These are phyloP conservation scores for Pseudopipra pipra DNA, from an alignment of 2,113 vertebrate species.

Conservation along the genomic window DNA sequence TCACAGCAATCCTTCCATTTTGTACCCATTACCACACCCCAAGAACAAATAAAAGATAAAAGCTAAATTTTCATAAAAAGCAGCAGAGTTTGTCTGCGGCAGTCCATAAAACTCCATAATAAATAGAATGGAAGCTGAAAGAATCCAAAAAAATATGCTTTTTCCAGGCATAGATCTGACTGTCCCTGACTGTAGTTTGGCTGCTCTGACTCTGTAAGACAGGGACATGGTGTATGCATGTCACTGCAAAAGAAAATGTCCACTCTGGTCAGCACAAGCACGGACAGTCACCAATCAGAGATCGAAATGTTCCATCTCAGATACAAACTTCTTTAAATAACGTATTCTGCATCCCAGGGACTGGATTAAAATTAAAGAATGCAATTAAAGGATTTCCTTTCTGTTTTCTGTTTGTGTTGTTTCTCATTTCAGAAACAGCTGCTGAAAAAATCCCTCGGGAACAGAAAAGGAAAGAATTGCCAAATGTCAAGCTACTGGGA, in stretches of 20 bases:
- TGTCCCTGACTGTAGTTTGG: background rate
- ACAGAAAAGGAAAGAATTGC: background rate
- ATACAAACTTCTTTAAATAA: background rate
- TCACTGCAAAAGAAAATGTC: background rate
- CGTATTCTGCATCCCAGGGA: background rate
- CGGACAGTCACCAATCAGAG: rapidly evolving
- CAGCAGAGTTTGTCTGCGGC: background rate
- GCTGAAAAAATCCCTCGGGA: background rate
- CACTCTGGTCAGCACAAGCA: background rate
- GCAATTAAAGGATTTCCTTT: background rate
- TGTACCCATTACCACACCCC: background rate
- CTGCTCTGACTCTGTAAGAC: background rate
- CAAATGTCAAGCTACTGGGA: background rate
- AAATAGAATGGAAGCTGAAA: background rate
- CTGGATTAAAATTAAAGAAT: background rate
- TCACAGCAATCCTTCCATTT: background rate
- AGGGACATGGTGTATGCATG: background rate
- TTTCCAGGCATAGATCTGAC: background rate
- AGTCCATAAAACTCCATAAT: background rate
- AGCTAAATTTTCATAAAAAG: background rate
- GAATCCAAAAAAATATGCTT: background rate
- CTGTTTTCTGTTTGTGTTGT: background rate
- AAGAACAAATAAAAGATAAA: background rate
- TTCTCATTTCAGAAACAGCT: background rate
- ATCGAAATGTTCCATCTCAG: background rate